phyloP scores from a whole-genome alignment of 2,113 vertebrate genomes.

The Copsychus sechellarum region DNA sequence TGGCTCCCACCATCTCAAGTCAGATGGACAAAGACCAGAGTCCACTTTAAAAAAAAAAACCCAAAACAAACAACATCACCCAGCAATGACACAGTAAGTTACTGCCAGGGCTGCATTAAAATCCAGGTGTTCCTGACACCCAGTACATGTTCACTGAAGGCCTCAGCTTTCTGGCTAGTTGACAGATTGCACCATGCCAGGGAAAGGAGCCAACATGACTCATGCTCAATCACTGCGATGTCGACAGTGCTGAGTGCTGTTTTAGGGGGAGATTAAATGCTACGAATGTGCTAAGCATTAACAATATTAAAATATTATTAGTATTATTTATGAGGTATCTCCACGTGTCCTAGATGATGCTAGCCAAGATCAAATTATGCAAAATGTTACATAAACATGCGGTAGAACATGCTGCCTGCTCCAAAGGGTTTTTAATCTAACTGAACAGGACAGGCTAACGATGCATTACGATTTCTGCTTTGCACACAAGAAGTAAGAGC shows the following conservation, averaged over 20 bases:
- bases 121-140: constrained; percentile 21
- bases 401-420: neutral
- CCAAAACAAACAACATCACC: neutral
- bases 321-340: constrained; percentile 47
- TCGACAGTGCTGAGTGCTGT: neutral
- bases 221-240: neutral
- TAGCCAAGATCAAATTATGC: constrained; percentile 19
- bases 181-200: constrained; percentile 40
- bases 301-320: constrained; percentile 62
- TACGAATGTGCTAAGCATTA: constrained; percentile 19
- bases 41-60: neutral
- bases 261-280: constrained; percentile 2
- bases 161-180: constrained; percentile 14
- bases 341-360: constrained; percentile 3
- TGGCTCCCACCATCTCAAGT: neutral
- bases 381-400: constrained; percentile 53
- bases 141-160: neutral
- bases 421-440: constrained; percentile 22
- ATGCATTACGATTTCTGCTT: neutral
- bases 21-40: neutral
- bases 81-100: neutral
- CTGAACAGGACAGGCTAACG: constrained; percentile 30
- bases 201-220: constrained; percentile 54
- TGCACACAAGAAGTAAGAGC: neutral
- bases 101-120: neutral